Percentiles rank a stretch among this genome's conserved stretches.
These are phyloP conservation scores for Rhynchonema sp. DNA, from an alignment of 2,888 invertebrate species.

Conservation along the genomic window DNA sequence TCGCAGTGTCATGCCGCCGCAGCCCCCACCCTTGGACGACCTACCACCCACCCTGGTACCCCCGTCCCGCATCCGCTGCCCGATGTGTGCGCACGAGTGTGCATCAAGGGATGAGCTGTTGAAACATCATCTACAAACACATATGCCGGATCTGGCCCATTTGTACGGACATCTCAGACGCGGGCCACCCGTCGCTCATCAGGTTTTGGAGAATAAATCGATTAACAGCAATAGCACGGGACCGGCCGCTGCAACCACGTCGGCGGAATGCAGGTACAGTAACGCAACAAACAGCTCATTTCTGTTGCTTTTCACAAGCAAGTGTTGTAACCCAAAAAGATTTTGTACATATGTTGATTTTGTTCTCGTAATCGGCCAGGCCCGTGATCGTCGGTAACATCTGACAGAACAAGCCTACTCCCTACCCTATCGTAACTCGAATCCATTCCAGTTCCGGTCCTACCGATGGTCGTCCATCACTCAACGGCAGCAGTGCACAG, in stretches of 20 bases:
- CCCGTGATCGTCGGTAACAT: too few relatives aligned
- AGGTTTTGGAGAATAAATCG: background rate
- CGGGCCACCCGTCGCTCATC: too few relatives aligned
- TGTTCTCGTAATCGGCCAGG: too few relatives aligned
- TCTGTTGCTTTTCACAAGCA: too few relatives aligned
- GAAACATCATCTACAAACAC: background rate
- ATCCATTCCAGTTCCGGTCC: too few relatives aligned
- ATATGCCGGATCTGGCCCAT: background rate
- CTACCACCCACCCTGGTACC: background rate
- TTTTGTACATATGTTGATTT: too few relatives aligned
- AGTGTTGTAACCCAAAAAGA: too few relatives aligned
- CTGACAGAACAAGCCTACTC: too few relatives aligned
- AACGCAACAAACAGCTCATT: too few relatives aligned
- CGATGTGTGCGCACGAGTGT: background rate
- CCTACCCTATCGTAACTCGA: too few relatives aligned
- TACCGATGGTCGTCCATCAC: background rate
- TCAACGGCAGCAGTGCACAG: background rate
- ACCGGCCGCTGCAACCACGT: background rate
- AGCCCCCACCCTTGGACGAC: background rate
- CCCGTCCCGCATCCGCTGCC: background rate
- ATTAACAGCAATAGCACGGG: background rate
- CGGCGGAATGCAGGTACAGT: too few relatives aligned
- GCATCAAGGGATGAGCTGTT: background rate
- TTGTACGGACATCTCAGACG: background rate
- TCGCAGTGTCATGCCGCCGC: too few relatives aligned